Conservation (phyloP, 2,797 vertebrate species). For the Anguilla marmorata region DNA sequence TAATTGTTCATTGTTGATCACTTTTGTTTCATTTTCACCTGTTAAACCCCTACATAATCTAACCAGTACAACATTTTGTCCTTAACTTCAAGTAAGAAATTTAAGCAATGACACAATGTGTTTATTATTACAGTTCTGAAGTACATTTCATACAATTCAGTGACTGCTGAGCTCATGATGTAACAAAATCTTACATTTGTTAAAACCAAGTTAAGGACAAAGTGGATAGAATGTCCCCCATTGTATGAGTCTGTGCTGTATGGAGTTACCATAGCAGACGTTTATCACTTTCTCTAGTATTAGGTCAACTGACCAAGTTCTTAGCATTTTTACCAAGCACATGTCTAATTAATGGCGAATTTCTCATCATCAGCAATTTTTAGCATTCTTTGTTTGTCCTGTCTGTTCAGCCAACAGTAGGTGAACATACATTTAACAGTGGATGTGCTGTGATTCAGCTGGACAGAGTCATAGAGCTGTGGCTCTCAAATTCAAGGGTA, state of each 20-base stretch:
- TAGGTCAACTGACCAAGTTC: background rate
- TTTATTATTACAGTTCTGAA: background rate
- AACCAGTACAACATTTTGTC: background rate
- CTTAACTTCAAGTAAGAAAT: background rate
- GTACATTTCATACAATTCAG: background rate
- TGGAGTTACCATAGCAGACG: background rate
- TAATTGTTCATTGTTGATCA: background rate
- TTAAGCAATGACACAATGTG: background rate
- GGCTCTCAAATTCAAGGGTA: background rate
- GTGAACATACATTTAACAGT: background rate
- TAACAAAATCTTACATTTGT: background rate
- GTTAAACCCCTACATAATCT: background rate
- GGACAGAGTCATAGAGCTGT: background rate
- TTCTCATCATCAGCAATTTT: background rate
- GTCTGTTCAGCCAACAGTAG: background rate
- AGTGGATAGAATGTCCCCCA: background rate
- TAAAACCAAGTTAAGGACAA: background rate
- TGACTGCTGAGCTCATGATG: background rate
- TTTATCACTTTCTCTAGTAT: background rate
- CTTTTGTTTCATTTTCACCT: background rate
- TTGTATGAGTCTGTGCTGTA: background rate
- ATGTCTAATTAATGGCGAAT: background rate
- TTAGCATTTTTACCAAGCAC: background rate
- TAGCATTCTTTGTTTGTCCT: background rate
- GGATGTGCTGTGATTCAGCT: background rate